These are phyloP conservation scores for Gila robusta DNA, from an alignment of 2,797 vertebrate species.

Conservation along the genomic window DNA sequence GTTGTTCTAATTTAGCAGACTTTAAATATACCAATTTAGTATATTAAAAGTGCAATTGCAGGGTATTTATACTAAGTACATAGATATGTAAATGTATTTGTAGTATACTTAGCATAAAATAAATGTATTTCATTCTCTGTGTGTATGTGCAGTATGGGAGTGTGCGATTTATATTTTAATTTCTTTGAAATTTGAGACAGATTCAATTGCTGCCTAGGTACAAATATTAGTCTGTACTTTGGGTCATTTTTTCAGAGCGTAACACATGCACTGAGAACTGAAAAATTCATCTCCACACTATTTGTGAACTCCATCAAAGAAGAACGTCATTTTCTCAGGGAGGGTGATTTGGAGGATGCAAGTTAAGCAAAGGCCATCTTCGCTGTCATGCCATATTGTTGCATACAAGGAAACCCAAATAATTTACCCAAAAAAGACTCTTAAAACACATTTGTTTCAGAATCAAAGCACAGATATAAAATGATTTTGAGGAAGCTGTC, in stretches of 20 bases:
- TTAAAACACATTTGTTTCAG: neutral
- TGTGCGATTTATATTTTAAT: neutral
- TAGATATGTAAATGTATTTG: too few species aligned
- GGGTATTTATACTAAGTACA: too few species aligned
- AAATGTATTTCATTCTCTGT: too few species aligned
- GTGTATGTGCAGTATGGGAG: too few species aligned
- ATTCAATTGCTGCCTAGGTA: neutral
- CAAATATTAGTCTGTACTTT: neutral
- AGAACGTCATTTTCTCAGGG: slow-evolving; percentile 18
- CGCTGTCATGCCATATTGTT: slow-evolving; percentile 25
- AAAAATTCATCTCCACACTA: neutral
- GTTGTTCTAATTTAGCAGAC: too few species aligned
- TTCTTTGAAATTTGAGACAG: neutral
- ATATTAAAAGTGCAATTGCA: too few species aligned
- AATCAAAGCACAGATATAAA: neutral
- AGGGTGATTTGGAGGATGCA: slow-evolving; percentile 24
- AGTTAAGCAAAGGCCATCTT: slow-evolving; percentile 28
- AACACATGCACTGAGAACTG: neutral
- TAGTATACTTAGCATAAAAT: too few species aligned
- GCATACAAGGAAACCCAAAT: neutral
- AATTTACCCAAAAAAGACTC: neutral
- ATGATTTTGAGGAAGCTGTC: neutral
- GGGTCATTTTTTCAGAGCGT: neutral
- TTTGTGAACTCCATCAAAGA: slow-evolving; percentile 8
- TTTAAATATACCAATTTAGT: too few species aligned